Percentiles rank a stretch among this genome's conserved stretches.
These are phyloP conservation scores for Drosophila kokeensis DNA, from an alignment of 2,888 invertebrate genomes.

Conservation along the genomic window DNA sequence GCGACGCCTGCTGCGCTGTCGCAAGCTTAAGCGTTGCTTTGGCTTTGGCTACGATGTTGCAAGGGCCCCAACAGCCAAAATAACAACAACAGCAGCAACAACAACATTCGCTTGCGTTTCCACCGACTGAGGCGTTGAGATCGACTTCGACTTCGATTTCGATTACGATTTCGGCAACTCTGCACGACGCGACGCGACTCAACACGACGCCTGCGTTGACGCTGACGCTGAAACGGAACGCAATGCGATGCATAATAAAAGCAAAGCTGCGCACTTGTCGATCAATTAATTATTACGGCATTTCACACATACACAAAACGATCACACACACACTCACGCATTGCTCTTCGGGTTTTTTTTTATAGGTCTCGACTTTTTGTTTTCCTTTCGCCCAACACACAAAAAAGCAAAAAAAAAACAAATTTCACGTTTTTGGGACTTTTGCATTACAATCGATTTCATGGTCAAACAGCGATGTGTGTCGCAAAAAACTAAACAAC, in stretches of 20 bases:
- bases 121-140: conserved; percentile 35
- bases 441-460: conserved; percentile 78
- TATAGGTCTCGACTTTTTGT: conserved; percentile 41
- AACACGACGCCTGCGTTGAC: background rate
- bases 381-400: conserved; percentile 31
- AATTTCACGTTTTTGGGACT: conserved; percentile 65
- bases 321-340: conserved; percentile 11
- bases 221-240: conserved; percentile 11
- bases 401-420: conserved; percentile 5
- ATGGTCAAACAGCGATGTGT: conserved; percentile 73
- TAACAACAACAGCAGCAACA: conserved; percentile 15
- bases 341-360: conserved; percentile 63
- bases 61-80: conserved; percentile 52
- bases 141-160: conserved; percentile 56
- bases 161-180: conserved; percentile 4
- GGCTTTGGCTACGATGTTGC: conserved; percentile 52
- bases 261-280: conserved; percentile 74
- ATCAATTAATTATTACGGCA: conserved; percentile 79
- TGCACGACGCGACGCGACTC: conserved; percentile 3
- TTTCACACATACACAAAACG: conserved; percentile 52
- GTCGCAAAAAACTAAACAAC: conserved; percentile 60
- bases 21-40: conserved; percentile 37
- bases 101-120: conserved; percentile 33
- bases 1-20: conserved; percentile 46
- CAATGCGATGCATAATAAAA: conserved; percentile 69